Base-by-base conservation (phyloP, 2,797 vertebrate genomes). In the Phrynocephalus guinanensis region DNA sequence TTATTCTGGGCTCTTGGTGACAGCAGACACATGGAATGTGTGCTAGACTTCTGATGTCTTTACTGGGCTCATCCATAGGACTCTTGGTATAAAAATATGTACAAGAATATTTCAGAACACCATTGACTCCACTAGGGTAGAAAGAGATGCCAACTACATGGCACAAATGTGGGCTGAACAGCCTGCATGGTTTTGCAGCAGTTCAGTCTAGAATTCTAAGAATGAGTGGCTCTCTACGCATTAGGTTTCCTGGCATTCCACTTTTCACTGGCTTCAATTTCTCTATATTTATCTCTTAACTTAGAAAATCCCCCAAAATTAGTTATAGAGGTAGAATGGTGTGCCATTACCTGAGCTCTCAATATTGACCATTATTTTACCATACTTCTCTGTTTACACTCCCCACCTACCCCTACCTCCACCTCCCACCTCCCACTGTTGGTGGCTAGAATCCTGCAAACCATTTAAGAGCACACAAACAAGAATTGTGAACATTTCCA, bases 41-140 rank as follows among this genome's bases (percentile, higher is more conserved):
- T 20, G n/a, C 44, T 84, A 71, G 75, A 60, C 67, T 72, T 88
- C 83, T 83, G 82, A 79, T 79, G 50, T 72, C 76, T 86, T 86
- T 18, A 50, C 38, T 30, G 56, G 33, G 82, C 33, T 84, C 66
- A 60, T 71, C 52, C 73, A 83, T 71, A n/a, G n/a, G n/a, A n/a
- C n/a, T n/a, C n/a, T n/a, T n/a, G n/a, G n/a, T 87, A 13, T 68
- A 44, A 26, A 75, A 66, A 83, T 48, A 44, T 70, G 81, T 77
- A n/a, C 44, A 22, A 79, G 75, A 79, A 83, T 79, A 33, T 33
- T 79, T 79, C 75, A 71, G 38, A 82, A 33, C 52, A 72, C 10
- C 28, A 68, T 79, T 50, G 33, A 30, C 38, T 71, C 48, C 5
- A 24, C 20, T 78, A 16, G 44, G 75, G 33, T 20, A 72, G 33